phyloP scores from a whole-genome alignment of 1,140 invertebrate genomes.

The Myzus persicae region DNA sequence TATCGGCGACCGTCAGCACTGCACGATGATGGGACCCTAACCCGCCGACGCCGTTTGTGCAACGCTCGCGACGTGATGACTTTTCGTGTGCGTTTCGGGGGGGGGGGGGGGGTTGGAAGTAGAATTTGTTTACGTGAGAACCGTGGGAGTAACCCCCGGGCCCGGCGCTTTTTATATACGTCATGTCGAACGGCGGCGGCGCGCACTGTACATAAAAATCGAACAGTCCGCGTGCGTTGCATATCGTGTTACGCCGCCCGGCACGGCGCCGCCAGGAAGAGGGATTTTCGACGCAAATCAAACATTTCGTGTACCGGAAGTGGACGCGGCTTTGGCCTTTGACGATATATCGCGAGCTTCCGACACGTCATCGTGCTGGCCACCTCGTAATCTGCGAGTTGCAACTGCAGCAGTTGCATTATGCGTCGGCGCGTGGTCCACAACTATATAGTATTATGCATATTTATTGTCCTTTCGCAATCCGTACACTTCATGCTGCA shows the following conservation, averaged over 20 bases:
- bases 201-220: slow-evolving; percentile 12
- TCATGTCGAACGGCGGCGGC: background rate
- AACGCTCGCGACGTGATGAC: background rate
- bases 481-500: background rate
- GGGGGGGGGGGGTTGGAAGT: background rate
- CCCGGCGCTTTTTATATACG: slow-evolving; percentile 51
- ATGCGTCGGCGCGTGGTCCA: background rate
- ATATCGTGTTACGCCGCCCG: slow-evolving; percentile 49
- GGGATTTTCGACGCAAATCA: slow-evolving; percentile 31
- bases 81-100: background rate
- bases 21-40: slow-evolving; percentile 19
- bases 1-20: slow-evolving; percentile 34
- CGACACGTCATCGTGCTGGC: background rate
- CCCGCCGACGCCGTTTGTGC: background rate
- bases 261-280: background rate
- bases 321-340: background rate
- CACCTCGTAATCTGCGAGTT: background rate
- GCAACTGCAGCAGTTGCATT: background rate
- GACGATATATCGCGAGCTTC: background rate
- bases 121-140: slow-evolving; percentile 56
- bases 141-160: slow-evolving; percentile 49
- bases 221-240: background rate
- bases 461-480: no score
- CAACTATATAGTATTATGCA: no score
- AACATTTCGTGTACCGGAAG: background rate